Evolutionary conservation across 2,888 invertebrate genomes (phyloP).

Genomic region (Furcula furcula): DNA sequence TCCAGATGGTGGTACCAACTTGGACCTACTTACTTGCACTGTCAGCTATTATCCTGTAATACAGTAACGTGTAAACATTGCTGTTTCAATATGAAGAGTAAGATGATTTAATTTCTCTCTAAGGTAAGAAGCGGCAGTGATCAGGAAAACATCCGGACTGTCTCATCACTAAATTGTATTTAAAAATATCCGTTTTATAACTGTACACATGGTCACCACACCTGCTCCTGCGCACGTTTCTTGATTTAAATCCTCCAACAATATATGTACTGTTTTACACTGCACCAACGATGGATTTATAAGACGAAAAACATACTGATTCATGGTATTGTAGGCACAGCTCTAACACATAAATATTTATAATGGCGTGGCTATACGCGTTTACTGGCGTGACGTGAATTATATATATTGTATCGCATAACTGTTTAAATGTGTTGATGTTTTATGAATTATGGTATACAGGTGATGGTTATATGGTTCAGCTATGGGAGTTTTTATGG

Average conservation of each 20-base stretch:
- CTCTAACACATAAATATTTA: slow-evolving; percentile 64
- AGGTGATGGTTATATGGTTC: slow-evolving; percentile 12
- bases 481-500: too few relatives aligned
- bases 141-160: too few relatives aligned
- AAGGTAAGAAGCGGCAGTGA: too few relatives aligned
- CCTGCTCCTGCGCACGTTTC: slow-evolving; percentile 53
- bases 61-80: too few relatives aligned
- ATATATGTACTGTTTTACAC: slow-evolving; percentile 73
- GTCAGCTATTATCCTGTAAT: too few relatives aligned
- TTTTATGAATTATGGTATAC: slow-evolving; percentile 29
- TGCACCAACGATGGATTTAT: slow-evolving; percentile 67
- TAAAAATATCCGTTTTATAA: too few relatives aligned
- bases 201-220: slow-evolving; percentile 31
- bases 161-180: too few relatives aligned
- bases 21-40: too few relatives aligned
- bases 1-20: too few relatives aligned
- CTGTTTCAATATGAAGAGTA: too few relatives aligned
- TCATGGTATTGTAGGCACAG: slow-evolving; percentile 53
- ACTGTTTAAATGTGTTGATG: slow-evolving; percentile 31
- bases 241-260: slow-evolving; percentile 68
- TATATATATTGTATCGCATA: slow-evolving; percentile 28
- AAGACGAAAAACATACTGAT: slow-evolving; percentile 54
- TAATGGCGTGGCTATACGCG: slow-evolving; percentile 16
- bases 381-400: slow-evolving; percentile 15
- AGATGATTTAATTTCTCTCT: too few relatives aligned